phyloP scores from a whole-genome alignment of 2,113 vertebrate genomes.

The Zonotrichia leucophrys region DNA sequence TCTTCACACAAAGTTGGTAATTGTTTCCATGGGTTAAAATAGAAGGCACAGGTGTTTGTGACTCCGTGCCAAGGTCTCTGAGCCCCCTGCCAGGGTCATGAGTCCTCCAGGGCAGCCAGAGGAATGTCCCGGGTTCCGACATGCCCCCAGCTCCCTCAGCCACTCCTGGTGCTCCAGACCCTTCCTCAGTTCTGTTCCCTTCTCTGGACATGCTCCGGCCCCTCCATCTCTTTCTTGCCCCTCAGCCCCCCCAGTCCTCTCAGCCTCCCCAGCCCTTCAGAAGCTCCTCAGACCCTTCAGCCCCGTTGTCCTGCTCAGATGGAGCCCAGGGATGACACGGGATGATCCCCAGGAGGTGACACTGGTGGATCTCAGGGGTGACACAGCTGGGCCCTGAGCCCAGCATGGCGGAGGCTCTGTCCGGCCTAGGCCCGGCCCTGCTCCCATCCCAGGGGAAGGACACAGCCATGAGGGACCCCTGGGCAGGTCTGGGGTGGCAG shows the following conservation, averaged over 20 bases:
- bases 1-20: no score
- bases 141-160: background rate
- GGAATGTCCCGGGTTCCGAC: no score
- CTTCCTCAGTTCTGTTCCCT: background rate
- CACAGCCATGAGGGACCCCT: fast-evolving
- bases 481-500: fast-evolving
- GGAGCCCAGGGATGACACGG: background rate
- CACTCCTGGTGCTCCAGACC: fast-evolving
- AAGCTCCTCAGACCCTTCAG: background rate
- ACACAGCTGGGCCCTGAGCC: background rate
- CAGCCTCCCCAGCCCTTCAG: background rate
- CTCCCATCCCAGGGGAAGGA: background rate
- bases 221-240: background rate
- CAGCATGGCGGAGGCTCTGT: background rate
- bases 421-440: fast-evolving
- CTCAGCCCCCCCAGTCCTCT: background rate
- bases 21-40: no score
- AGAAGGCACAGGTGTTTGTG: no score
- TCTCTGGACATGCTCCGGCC: fast-evolving
- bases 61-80: no score
- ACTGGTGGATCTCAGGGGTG: fast-evolving
- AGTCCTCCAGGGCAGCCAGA: no score
- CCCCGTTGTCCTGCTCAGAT: fast-evolving
- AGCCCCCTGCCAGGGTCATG: no score
- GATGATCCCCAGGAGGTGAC: background rate